Evolutionary conservation across 2,113 vertebrate genomes (phyloP), one percentile per base, ranked within the genome.

Genomic region (Aix galericulata): DNA sequence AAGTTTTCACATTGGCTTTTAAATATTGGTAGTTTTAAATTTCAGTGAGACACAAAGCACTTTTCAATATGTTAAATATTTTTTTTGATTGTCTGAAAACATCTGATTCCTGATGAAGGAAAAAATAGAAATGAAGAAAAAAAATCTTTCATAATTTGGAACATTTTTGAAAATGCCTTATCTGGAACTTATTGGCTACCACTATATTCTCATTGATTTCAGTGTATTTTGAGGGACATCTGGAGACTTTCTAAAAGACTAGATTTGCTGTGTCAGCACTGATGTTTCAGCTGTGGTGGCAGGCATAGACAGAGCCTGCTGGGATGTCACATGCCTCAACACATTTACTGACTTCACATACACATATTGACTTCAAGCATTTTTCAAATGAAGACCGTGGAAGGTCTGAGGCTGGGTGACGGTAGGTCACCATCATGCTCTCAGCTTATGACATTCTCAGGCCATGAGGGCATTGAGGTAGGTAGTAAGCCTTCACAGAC

Each of bases 71-170:
- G 32, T 71, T 73, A 78, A 72, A 83, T 86, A 63, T 92, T 42
- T 84, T 86, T 86, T 73, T n/a, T 53, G 23, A 25, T 53, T 75
- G 34, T 17, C 60, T 80, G 87, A 93, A 94, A 88, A 44, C n/a
- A 80, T 42, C 36, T 95, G 23, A 38, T 78, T 88, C 56, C 73
- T 22, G 16, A 68, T 13, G 76, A 38, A 73, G 36, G 38, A n/a
- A 78, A 93, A 89, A 38, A 29, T 48, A 91, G 13, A 95, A 83
- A 81, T 20, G 27, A 76, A 10, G 85, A 53, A 46, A 82, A 82
- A 88, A 82, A 81, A 72, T 56, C 56, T 44, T 60, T 34, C 31
- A 8, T 62, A 75, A 83, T 95, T 93, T 90, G 72, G 72, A 95
- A 53, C 12, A 40, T 23, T 20, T 53, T 64, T 71, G 85, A 93